Evolutionary conservation across 2,888 invertebrate genomes (phyloP), one percentile per base, ranked within the genome.

Genomic region (Eupithecia dodoneata): DNA sequence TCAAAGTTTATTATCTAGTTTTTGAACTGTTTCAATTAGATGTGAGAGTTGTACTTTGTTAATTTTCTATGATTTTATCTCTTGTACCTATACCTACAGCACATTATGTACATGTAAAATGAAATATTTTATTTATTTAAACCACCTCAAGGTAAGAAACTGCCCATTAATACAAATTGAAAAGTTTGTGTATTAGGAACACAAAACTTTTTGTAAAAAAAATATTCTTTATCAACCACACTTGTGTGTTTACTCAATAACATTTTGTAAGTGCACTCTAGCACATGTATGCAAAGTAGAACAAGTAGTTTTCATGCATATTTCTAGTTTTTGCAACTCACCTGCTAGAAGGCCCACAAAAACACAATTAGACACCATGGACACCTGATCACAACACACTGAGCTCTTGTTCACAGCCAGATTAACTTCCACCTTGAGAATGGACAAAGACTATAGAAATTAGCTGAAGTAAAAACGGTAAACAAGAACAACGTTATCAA

Each of bases 331-430:
- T 72, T 44, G 18, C 73, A 81, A 89, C 91, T 92, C 82, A 91
- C 92, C 92, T 84, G 87, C 83, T 85, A 92, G 83, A 80, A 93
- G 85, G 81, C 90, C 89, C 83, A 93, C 90, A 88, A 92, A 92
- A 82, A 93, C 91, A 92, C 93, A 93, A 83, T 90, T 91, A 75
- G 91, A 92, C 86, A 93, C 92, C 93, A 93, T 93, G 90, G 87
- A 91, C 88, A 85, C 85, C 67, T 76, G 77, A 81, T 69, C 80
- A 80, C 81, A 73, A 77, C 63, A 75, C 79, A 82, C 81, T 63
- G 74, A 75, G 71, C 63, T 72, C 52, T 49, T 49, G 72, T 77
- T 78, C 77, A 71, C 73, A 74, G 71, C 47, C 63, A 73, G 70
- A 47, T 75, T 78, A 65, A 76, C 78, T 77, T 78, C 75, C 77